Evolutionary conservation across 2,113 vertebrate genomes (phyloP).

Genomic region (Seriola rivoliana): DNA sequence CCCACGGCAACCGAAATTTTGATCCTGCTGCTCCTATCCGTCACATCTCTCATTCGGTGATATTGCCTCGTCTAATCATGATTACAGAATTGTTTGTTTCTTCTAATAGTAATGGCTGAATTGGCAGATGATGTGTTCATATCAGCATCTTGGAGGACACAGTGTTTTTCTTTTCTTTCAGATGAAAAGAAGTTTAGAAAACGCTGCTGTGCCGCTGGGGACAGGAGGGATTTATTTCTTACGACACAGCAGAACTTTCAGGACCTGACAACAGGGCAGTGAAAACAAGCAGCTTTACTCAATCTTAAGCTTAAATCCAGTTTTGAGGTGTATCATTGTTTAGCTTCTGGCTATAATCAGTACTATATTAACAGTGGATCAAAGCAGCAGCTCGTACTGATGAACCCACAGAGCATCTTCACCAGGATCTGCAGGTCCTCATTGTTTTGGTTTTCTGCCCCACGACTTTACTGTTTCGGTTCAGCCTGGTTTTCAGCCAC

Average conservation of each 20-base stretch:
- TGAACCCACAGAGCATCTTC: not conserved
- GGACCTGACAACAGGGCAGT: not conserved
- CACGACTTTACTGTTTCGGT: too few species aligned
- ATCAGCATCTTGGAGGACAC: conserved; percentile 27
- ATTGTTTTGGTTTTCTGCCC: too few species aligned
- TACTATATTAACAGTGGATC: too few species aligned
- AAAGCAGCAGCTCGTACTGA: not conserved
- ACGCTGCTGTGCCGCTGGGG: not conserved
- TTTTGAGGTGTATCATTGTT: not conserved
- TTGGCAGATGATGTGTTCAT: conserved; percentile 57
- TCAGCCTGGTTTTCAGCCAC: not conserved
- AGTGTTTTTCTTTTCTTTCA: conserved; percentile 29
- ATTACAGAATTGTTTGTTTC: conserved; percentile 70
- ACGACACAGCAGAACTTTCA: not conserved
- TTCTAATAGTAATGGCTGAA: conserved; percentile 69
- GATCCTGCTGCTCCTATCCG: conserved; percentile 59
- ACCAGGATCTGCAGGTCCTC: not conserved
- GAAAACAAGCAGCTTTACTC: not conserved
- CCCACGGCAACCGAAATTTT: conserved; percentile 61
- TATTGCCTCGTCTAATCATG: conserved; percentile 40
- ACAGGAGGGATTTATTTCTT: conserved; percentile 1
- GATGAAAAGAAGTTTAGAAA: conserved; percentile 31
- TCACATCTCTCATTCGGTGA: conserved; percentile 32
- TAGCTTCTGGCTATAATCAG: not conserved
- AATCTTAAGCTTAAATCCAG: not conserved